A percentile compares a stretch with the other conserved stretches of the same genome.
These are phyloP conservation scores for Chloroceryle amazona DNA, from an alignment of 2,797 vertebrate genomes.

Conservation along the genomic window DNA sequence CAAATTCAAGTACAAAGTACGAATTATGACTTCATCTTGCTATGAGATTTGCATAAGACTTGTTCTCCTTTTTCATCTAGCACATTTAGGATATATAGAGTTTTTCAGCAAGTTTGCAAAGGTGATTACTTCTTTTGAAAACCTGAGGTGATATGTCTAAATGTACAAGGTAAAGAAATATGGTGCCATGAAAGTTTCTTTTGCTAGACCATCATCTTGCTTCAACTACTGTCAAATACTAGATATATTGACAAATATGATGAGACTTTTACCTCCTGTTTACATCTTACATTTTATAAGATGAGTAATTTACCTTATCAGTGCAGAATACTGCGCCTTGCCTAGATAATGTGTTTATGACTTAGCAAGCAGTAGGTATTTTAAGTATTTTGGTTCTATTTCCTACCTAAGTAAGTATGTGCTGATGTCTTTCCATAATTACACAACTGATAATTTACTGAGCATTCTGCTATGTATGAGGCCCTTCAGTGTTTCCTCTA, in stretches of 20 bases:
- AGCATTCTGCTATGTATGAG: background rate
- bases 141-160: background rate
- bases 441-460: background rate
- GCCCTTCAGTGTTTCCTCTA: background rate
- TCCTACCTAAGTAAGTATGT: background rate
- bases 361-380: background rate
- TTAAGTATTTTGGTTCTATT: background rate
- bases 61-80: background rate
- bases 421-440: background rate
- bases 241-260: background rate
- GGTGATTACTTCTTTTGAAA: background rate
- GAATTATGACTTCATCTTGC: background rate
- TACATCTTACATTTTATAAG: background rate
- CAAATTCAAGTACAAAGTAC: background rate
- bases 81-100: background rate
- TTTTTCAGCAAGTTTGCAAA: background rate
- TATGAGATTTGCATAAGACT: background rate
- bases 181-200: background rate
- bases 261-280: background rate
- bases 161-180: background rate
- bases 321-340: background rate
- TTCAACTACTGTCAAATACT: background rate
- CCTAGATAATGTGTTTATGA: background rate
- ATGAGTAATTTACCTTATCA: background rate
- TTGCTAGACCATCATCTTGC: background rate